Percentiles rank a stretch among this genome's conserved stretches.
Conservation (phyloP, 2,113 vertebrate genomes). For the Paramormyrops kingsleyae region DNA sequence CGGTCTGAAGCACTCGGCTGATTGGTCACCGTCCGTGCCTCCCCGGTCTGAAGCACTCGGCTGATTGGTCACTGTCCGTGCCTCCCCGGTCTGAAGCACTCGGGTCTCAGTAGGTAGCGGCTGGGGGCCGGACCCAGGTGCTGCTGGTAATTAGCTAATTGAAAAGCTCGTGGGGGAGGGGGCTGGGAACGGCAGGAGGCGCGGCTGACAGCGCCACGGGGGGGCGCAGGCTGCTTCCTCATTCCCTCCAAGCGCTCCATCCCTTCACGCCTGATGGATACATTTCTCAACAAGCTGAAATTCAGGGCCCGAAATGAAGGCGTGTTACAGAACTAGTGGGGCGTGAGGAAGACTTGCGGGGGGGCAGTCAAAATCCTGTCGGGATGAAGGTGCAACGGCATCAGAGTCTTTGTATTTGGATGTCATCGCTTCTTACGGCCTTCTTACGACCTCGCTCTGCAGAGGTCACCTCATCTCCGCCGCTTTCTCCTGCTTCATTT, state of each 20-base stretch:
- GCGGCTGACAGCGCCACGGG: background rate
- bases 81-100: background rate
- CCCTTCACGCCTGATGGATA: background rate
- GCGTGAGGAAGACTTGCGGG: background rate
- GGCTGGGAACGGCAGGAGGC: background rate
- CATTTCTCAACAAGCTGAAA: background rate
- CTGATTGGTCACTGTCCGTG: background rate
- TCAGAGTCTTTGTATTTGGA: background rate
- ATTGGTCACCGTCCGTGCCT: background rate
- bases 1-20: background rate
- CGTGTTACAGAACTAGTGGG: background rate
- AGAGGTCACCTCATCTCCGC: background rate
- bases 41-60: background rate
- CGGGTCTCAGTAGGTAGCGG: background rate
- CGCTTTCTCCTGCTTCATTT: background rate
- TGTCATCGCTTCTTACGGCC: background rate
- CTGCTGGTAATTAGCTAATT: conserved; percentile 15
- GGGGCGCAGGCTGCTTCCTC: background rate
- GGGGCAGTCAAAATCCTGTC: background rate
- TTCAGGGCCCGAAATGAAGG: background rate
- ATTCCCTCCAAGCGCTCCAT: background rate
- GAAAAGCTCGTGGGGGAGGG: background rate
- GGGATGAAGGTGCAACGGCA: background rate
- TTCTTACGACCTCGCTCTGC: background rate
- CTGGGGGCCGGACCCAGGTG: background rate